These are phyloP conservation scores for Pemphigus obesinymphae DNA, from an alignment of 1,140 invertebrate species.

Conservation along the genomic window DNA sequence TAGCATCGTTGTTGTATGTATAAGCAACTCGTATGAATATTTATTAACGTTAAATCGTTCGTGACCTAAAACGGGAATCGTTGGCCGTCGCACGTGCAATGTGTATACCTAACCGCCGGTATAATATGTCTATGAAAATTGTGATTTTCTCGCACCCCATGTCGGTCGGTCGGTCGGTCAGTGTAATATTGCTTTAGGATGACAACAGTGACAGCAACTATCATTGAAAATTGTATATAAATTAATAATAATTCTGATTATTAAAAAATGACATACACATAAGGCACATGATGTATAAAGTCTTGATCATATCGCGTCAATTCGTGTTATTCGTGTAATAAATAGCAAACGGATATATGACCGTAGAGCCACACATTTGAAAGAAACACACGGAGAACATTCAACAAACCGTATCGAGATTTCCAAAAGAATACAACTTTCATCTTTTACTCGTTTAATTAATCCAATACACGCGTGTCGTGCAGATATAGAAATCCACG, in stretches of 20 bases:
- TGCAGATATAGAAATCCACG: too few species aligned
- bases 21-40: conserved; percentile 16
- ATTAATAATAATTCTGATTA: too few species aligned
- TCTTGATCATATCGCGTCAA: too few species aligned
- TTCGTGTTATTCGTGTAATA: too few species aligned
- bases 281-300: too few species aligned
- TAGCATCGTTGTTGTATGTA: background rate
- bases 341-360: too few species aligned
- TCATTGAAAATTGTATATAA: too few species aligned
- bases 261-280: too few species aligned
- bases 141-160: background rate
- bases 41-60: conserved; percentile 13
- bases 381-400: background rate
- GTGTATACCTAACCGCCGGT: background rate
- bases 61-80: conserved; percentile 21
- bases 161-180: background rate
- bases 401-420: background rate
- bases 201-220: too few species aligned
- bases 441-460: background rate
- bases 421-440: background rate
- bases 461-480: background rate
- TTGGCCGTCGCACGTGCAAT: background rate
- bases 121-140: background rate
- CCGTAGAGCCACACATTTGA: too few species aligned
- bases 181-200: too few species aligned